phyloP scores from a whole-genome alignment of 2,113 vertebrate species.

The Connochaetes taurinus region DNA sequence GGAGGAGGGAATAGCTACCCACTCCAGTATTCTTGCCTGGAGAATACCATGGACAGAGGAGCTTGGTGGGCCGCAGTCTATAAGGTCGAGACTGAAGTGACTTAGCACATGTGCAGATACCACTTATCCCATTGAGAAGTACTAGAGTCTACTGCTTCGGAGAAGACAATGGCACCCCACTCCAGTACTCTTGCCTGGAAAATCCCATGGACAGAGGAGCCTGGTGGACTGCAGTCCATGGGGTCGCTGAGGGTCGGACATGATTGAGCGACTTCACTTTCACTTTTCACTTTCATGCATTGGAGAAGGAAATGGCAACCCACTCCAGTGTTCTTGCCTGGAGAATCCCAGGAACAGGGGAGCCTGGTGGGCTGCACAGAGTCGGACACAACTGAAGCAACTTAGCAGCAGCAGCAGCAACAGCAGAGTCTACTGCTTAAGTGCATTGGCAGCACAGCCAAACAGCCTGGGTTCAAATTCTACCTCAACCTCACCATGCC shows the following conservation, averaged over 20 bases:
- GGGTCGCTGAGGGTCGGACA: accelerated
- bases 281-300: no score
- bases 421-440: background rate
- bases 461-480: background rate
- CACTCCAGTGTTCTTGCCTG: no score
- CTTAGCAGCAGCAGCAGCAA: no score
- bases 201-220: no score
- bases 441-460: background rate
- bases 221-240: no score
- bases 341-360: no score
- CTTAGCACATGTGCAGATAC: background rate
- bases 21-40: background rate
- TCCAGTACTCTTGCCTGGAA: no score
- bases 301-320: no score
- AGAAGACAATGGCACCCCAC: no score
- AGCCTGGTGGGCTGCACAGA: no score
- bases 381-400: no score
- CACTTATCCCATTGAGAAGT: background rate
- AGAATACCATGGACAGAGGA: background rate
- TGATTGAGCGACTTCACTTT: accelerated
- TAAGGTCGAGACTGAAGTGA: background rate
- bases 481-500: background rate
- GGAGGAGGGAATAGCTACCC: background rate
- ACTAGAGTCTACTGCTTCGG: background rate
- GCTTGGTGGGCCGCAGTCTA: background rate